phyloP scores from a whole-genome alignment of 2,888 invertebrate species.

The Notodonta ziczac region DNA sequence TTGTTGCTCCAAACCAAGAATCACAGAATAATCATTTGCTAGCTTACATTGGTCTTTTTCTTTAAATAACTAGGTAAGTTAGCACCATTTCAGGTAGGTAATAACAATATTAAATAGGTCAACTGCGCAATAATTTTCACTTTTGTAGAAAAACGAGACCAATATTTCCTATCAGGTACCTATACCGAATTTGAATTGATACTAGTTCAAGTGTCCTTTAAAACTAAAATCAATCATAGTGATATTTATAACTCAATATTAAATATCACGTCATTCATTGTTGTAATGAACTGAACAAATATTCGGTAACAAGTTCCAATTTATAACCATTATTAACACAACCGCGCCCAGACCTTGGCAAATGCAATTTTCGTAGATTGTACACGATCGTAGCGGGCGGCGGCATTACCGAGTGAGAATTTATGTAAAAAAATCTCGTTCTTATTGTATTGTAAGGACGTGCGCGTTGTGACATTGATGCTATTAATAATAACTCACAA shows the following conservation, averaged over 20 bases:
- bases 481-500: conserved; percentile 25
- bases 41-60: too few relatives aligned
- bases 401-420: not conserved
- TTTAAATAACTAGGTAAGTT: too few relatives aligned
- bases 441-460: not conserved
- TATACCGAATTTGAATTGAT: too few relatives aligned
- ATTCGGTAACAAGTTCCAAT: conserved; percentile 4
- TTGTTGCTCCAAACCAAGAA: too few relatives aligned
- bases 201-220: too few relatives aligned
- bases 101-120: too few relatives aligned
- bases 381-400: not conserved
- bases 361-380: conserved; percentile 8
- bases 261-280: conserved; percentile 11
- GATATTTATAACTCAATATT: not conserved
- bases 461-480: conserved; percentile 22
- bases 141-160: too few relatives aligned
- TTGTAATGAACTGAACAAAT: conserved; percentile 10
- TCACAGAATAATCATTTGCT: too few relatives aligned
- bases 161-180: too few relatives aligned
- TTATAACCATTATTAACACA: conserved; percentile 14
- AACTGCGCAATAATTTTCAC: too few relatives aligned
- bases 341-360: conserved; percentile 11
- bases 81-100: too few relatives aligned
- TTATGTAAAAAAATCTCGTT: not conserved
- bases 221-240: not conserved